phyloP scores from a whole-genome alignment of 1,140 invertebrate species.

The Macrobrachium rosenbergii region DNA sequence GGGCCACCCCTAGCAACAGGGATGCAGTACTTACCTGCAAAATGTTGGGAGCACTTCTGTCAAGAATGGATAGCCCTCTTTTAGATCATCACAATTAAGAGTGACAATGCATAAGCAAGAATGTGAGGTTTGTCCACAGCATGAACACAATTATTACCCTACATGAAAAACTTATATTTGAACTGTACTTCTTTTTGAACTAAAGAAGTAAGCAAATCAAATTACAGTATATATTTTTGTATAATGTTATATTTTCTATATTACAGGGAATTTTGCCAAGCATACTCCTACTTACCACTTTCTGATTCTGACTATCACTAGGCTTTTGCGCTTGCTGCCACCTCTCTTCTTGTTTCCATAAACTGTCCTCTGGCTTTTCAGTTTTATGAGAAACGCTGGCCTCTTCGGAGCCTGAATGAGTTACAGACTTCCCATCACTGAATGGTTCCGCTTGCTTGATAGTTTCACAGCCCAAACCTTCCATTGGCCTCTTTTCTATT shows the following conservation, averaged over 20 bases:
- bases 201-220: not conserved
- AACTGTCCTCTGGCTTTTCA: not conserved
- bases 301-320: not conserved
- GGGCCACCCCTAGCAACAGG: too few relatives aligned
- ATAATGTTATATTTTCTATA: not conserved
- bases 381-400: not conserved
- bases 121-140: not conserved
- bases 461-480: constrained; percentile 53
- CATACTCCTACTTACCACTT: constrained; percentile 17
- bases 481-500: constrained; percentile 47
- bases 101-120: too few relatives aligned
- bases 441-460: not conserved
- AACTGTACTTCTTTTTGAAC: too few relatives aligned
- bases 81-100: too few relatives aligned
- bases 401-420: not conserved
- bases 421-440: not conserved
- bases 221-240: not conserved
- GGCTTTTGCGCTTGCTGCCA: constrained; percentile 38
- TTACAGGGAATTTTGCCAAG: too few relatives aligned
- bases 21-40: too few relatives aligned
- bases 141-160: too few relatives aligned
- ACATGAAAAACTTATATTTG: too few relatives aligned
- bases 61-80: too few relatives aligned
- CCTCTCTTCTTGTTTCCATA: constrained; percentile 33
- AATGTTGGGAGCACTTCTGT: too few relatives aligned